These are phyloP conservation scores for Lithosia quadra DNA, from an alignment of 2,888 invertebrate genomes.

Conservation along the genomic window DNA sequence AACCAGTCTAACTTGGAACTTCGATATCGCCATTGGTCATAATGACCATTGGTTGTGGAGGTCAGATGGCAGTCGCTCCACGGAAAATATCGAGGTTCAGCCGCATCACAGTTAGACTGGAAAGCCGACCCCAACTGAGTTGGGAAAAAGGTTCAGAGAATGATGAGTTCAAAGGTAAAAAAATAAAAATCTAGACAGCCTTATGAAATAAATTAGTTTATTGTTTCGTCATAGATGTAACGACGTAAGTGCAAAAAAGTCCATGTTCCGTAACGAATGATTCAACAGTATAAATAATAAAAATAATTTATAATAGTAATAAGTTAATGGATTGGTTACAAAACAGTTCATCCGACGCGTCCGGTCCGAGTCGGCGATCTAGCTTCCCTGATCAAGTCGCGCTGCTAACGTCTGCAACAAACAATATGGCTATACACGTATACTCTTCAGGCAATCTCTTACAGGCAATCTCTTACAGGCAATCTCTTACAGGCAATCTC, in stretches of 20 bases:
- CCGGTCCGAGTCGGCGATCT: slow-evolving; percentile 61
- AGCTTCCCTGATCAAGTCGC: slow-evolving; percentile 66
- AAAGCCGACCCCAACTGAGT: no score
- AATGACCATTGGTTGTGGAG: no score
- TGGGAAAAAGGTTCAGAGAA: no score
- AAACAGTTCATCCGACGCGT: slow-evolving; percentile 75
- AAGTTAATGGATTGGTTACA: slow-evolving; percentile 86
- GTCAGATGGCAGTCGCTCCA: no score
- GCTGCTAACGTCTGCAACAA: slow-evolving; percentile 67
- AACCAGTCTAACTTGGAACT: no score
- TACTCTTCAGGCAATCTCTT: no score
- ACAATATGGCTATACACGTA: no score
- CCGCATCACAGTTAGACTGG: no score
- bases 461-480: no score
- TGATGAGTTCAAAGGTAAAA: slow-evolving; percentile 31
- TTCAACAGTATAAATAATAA: slow-evolving; percentile 86
- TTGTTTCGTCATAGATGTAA: slow-evolving; percentile 78
- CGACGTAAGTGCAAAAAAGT: slow-evolving; percentile 70
- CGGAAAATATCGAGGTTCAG: no score
- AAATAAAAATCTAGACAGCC: slow-evolving; percentile 65
- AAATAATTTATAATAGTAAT: slow-evolving; percentile 86
- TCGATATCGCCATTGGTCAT: no score
- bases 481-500: no score
- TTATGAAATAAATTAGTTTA: slow-evolving; percentile 87
- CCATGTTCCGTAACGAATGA: slow-evolving; percentile 79